These are phyloP conservation scores for Patella pellucida DNA, from an alignment of 2,888 invertebrate species.

Conservation along the genomic window DNA sequence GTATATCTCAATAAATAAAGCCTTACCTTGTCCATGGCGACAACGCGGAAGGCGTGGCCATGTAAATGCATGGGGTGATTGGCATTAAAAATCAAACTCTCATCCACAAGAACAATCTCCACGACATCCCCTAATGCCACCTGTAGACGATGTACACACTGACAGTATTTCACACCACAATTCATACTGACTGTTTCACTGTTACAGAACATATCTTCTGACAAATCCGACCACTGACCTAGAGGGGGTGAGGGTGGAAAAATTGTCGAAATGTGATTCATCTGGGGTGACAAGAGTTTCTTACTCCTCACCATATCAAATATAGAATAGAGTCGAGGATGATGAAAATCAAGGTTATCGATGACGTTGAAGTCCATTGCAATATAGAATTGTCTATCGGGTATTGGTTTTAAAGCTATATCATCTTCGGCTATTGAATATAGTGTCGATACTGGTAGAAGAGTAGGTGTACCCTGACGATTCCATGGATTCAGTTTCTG, in stretches of 20 bases:
- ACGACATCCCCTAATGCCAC: conserved; percentile 84
- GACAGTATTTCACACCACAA: conserved; percentile 83
- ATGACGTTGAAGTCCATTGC: conserved; percentile 90
- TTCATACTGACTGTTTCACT: conserved; percentile 73
- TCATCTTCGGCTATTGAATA: conserved; percentile 74
- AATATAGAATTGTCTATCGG: conserved; percentile 86
- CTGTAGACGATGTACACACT: conserved; percentile 86
- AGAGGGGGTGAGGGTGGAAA: conserved; percentile 83
- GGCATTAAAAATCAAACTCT: conserved; percentile 75
- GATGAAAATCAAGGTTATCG: conserved; percentile 86
- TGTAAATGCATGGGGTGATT: conserved; percentile 66
- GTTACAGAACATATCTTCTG: conserved; percentile 58
- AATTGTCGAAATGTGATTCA: conserved; percentile 86
- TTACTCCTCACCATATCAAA: conserved; percentile 75
- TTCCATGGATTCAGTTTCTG: conserved; percentile 82
- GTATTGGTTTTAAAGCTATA: conserved; percentile 33
- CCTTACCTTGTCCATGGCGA: conserved; percentile 57
- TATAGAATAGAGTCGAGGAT: conserved; percentile 73
- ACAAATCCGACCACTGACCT: conserved; percentile 77
- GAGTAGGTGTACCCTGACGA: conserved; percentile 74
- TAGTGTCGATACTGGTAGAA: conserved; percentile 68
- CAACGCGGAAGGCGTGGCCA: conserved; percentile 60
- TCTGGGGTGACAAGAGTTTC: conserved; percentile 82
- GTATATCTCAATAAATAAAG: background rate
- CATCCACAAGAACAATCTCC: conserved; percentile 87